Conservation (phyloP, 2,113 vertebrate species). For the Mugil cephalus region DNA sequence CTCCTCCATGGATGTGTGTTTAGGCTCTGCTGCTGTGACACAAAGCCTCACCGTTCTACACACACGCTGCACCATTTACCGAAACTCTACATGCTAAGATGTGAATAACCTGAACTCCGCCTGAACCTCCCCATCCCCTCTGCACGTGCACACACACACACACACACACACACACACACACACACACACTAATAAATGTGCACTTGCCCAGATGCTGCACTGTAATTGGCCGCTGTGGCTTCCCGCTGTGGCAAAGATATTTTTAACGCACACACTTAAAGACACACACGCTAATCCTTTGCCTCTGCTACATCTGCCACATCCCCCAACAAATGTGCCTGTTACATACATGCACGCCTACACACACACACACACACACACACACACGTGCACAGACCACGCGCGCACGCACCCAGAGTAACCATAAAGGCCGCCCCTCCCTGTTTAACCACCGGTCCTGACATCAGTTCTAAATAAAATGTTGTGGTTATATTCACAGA, state of each 20-base stretch:
- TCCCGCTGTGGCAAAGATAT: slow-evolving; percentile 82
- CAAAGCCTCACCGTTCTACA: slow-evolving; percentile 48
- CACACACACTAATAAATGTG: slow-evolving; percentile 72
- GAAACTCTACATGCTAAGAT: slow-evolving; percentile 65
- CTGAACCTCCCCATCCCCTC: slow-evolving; percentile 64
- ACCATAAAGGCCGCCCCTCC: slow-evolving; percentile 63
- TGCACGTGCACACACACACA: slow-evolving; percentile 39
- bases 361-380: slow-evolving; percentile 25
- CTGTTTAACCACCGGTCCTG: slow-evolving; percentile 69
- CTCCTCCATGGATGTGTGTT: slow-evolving; percentile 61
- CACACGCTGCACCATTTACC: slow-evolving; percentile 58
- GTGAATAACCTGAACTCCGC: slow-evolving; percentile 78
- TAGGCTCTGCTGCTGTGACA: slow-evolving; percentile 68
- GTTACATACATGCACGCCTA: slow-evolving; percentile 45
- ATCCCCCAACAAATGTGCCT: slow-evolving; percentile 70
- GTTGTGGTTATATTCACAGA: slow-evolving; percentile 53
- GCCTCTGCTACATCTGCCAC: slow-evolving; percentile 74
- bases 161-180: slow-evolving; percentile 45
- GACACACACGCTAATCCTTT: slow-evolving; percentile 65
- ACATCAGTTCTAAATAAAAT: slow-evolving; percentile 75
- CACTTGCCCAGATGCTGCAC: slow-evolving; percentile 79
- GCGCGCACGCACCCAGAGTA: slow-evolving; percentile 25
- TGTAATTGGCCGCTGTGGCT: slow-evolving; percentile 83
- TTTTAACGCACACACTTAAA: slow-evolving; percentile 76
- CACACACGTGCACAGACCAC: too few relatives aligned